Conservation (phyloP, 2,797 vertebrate genomes). For the Acanthopagrus latus region DNA sequence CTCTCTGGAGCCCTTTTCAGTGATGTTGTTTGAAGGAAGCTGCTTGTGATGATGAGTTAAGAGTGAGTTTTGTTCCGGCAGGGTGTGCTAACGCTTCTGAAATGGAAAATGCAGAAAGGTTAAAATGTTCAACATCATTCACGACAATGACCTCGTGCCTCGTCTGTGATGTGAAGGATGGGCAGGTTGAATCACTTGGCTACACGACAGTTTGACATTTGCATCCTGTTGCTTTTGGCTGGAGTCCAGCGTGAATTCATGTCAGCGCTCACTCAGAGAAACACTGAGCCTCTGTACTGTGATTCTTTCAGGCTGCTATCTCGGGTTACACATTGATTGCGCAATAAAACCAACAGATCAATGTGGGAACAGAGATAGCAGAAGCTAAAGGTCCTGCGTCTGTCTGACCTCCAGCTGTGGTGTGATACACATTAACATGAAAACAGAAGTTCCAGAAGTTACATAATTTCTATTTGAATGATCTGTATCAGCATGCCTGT, state of each 20-base stretch:
- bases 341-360: not conserved
- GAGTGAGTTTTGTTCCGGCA: not conserved
- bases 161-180: constrained; percentile 4
- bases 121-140: not conserved
- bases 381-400: not conserved
- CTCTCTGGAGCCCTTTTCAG: constrained; percentile 12
- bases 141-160: not conserved
- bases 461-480: not conserved
- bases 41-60: not conserved
- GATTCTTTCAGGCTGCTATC: not conserved
- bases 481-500: not conserved
- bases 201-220: not conserved
- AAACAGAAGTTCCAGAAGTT: not conserved
- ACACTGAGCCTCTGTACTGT: not conserved
- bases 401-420: not conserved
- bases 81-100: not conserved
- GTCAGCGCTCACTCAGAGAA: not conserved
- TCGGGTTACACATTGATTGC: not conserved
- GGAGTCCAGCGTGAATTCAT: constrained; percentile 1
- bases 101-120: not conserved
- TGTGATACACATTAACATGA: constrained; percentile 16
- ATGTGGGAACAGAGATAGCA: constrained; percentile 6
- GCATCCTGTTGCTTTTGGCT: constrained; percentile 15
- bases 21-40: constrained; percentile 14
- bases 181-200: not conserved